phyloP scores from a whole-genome alignment of 2,113 vertebrate genomes.

The Gnathonemus longibarbis region DNA sequence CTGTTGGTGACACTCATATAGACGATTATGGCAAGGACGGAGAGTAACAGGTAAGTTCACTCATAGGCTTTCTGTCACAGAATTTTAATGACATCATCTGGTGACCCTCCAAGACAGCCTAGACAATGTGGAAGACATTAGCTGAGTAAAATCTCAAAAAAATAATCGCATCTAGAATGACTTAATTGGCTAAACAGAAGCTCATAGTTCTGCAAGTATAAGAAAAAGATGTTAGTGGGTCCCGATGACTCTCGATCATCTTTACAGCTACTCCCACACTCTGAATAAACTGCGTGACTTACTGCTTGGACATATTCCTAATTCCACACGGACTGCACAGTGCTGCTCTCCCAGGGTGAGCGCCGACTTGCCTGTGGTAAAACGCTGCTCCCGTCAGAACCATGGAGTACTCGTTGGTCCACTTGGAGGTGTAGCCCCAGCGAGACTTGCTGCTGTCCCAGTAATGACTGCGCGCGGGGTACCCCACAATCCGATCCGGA shows the following conservation, averaged over 20 bases:
- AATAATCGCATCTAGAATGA: neutral
- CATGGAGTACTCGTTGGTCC: slow-evolving; percentile 74
- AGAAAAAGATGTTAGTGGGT: neutral
- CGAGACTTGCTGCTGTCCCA: slow-evolving; percentile 59
- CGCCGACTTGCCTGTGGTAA: slow-evolving; percentile 60
- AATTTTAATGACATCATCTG: neutral
- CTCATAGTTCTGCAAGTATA: neutral
- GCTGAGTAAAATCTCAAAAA: neutral
- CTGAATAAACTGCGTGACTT: neutral
- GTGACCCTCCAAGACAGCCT: neutral
- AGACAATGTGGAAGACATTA: neutral
- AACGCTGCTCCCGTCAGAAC: slow-evolving; percentile 69
- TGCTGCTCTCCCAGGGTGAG: neutral
- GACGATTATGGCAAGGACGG: neutral
- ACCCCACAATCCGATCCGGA: slow-evolving; percentile 67
- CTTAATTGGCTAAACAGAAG: neutral
- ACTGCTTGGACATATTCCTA: neutral
- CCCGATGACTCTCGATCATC: neutral
- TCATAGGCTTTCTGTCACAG: neutral
- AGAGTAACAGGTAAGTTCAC: neutral
- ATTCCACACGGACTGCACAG: neutral
- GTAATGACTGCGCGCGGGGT: slow-evolving; percentile 69
- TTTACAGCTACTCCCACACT: neutral
- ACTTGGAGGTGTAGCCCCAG: slow-evolving; percentile 72
- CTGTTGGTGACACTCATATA: neutral